phyloP scores from a whole-genome alignment of 2,888 invertebrate genomes.

The Scrobipalpa costella region DNA sequence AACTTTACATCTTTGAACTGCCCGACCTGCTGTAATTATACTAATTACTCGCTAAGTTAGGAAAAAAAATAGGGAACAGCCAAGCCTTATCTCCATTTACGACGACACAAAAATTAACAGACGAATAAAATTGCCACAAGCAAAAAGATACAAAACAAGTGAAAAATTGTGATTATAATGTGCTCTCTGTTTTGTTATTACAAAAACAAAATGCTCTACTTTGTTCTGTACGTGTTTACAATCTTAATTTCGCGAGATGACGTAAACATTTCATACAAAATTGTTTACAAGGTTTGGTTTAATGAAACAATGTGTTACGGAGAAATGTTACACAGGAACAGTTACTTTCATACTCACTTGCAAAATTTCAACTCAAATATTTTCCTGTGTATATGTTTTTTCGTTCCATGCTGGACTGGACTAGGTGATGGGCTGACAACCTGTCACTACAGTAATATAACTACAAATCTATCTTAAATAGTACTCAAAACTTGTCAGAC shows the following conservation, averaged over 20 bases:
- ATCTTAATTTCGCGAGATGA: conserved; percentile 21
- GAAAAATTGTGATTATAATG: conserved; percentile 10
- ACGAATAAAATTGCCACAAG: conserved; percentile 21
- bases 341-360: too few species aligned
- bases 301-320: too few species aligned
- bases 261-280: not conserved
- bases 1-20: too few species aligned
- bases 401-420: too few species aligned
- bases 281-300: not conserved
- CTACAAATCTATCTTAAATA: too few species aligned
- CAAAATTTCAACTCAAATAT: too few species aligned
- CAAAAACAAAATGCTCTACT: conserved; percentile 34
- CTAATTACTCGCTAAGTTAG: not conserved
- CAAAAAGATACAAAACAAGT: conserved; percentile 27
- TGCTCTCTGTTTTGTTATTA: conserved; percentile 33
- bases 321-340: too few species aligned
- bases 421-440: too few species aligned
- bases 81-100: not conserved
- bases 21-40: not conserved
- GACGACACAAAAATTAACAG: conserved; percentile 28
- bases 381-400: too few species aligned
- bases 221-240: conserved; percentile 35
- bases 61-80: not conserved
- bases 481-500: too few species aligned
- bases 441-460: too few species aligned